Conservation (phyloP, 2,113 vertebrate species). For the Myiagra hebetior region DNA sequence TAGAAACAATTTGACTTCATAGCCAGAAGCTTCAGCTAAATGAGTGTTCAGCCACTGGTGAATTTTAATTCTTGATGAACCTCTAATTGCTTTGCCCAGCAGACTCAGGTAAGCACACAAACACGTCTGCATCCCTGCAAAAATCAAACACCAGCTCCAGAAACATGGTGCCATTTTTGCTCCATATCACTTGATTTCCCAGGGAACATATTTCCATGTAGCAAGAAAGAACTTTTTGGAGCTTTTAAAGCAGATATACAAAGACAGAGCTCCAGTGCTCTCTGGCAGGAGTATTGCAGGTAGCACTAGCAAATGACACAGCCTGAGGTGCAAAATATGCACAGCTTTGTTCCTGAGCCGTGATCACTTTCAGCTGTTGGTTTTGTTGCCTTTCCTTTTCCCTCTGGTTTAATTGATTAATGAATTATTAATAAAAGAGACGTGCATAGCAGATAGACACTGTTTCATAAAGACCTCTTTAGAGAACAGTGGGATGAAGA, state of each 20-base stretch:
- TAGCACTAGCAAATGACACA: not conserved
- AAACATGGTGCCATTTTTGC: not conserved
- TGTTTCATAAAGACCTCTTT: not conserved
- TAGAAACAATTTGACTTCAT: not conserved
- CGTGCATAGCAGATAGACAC: not conserved
- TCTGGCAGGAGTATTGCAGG: not conserved
- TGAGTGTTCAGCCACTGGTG: not conserved
- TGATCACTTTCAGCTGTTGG: not conserved
- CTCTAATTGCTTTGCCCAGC: not conserved
- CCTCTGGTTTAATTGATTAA: conserved; percentile 3
- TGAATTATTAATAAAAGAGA: conserved; percentile 52
- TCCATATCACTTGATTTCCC: not conserved
- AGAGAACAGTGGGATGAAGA: not conserved
- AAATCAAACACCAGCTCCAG: not conserved
- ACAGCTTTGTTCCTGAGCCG: not conserved
- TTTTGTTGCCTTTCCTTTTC: not conserved
- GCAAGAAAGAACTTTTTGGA: not conserved
- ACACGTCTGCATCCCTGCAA: not conserved
- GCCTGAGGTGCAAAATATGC: not conserved
- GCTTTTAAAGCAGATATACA: not conserved
- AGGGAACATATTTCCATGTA: not conserved
- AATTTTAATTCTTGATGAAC: conserved; percentile 32
- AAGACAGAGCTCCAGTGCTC: not conserved
- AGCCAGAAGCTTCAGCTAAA: not conserved
- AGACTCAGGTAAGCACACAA: not conserved